These are phyloP conservation scores for Arizona elegans DNA, from an alignment of 2,113 vertebrate genomes.

Conservation along the genomic window DNA sequence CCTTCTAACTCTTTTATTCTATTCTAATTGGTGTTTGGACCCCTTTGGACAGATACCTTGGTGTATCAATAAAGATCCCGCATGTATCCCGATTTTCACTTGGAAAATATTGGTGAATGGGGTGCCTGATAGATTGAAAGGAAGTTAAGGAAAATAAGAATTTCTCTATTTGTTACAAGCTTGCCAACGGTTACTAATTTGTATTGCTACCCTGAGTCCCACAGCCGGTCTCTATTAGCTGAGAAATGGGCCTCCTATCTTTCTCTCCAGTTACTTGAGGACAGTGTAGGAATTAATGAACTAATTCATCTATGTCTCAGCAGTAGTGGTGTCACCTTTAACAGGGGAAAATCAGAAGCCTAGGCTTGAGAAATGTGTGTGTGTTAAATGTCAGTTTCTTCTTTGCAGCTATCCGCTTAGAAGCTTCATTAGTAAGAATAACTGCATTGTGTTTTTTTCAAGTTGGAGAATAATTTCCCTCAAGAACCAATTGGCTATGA, in stretches of 20 bases:
- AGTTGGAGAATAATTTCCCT: background rate
- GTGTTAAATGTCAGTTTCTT: background rate
- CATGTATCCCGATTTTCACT: background rate
- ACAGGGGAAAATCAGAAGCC: background rate
- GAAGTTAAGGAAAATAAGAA: background rate
- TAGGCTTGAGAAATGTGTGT: background rate
- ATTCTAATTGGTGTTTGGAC: background rate
- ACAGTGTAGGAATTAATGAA: constrained; percentile 18
- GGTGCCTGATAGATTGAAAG: background rate
- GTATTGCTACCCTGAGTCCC: background rate
- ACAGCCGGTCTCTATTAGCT: background rate
- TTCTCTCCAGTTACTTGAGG: background rate
- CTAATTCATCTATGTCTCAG: constrained; percentile 22
- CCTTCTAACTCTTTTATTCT: too few relatives aligned
- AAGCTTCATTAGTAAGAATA: background rate
- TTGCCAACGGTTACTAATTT: constrained; percentile 16
- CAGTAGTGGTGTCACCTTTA: background rate
- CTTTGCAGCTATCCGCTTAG: background rate
- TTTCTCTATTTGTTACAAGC: background rate
- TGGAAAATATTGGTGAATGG: background rate
- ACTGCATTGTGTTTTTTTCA: background rate
- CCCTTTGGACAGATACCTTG: background rate
- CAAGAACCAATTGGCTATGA: background rate
- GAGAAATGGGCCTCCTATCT: background rate
- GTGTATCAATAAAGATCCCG: background rate